Conservation (phyloP, 2,888 invertebrate genomes). For the Calliopum simillimum region DNA sequence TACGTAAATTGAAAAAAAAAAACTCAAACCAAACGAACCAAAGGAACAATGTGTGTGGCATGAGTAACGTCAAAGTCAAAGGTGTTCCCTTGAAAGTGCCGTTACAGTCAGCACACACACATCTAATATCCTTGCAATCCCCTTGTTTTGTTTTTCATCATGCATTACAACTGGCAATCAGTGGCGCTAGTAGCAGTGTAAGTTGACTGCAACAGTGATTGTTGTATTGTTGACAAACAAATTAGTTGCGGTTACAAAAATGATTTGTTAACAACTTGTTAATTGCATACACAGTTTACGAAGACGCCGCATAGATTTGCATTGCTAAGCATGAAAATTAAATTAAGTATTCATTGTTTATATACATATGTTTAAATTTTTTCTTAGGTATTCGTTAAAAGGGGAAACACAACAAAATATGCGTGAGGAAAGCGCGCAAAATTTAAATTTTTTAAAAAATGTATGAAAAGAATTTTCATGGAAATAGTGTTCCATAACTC, state of each 20-base stretch:
- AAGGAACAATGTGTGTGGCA: neutral
- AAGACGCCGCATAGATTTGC: neutral
- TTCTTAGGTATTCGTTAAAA: too few species aligned
- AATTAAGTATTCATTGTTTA: constrained; percentile 22
- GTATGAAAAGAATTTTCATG: too few species aligned
- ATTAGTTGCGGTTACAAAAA: constrained; percentile 23
- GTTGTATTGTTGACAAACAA: constrained; percentile 5
- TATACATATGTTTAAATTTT: neutral
- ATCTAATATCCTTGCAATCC: neutral
- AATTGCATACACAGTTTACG: constrained; percentile 8
- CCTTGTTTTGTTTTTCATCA: neutral
- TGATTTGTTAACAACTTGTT: constrained; percentile 28
- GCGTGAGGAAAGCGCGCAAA: too few species aligned
- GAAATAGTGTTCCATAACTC: too few species aligned
- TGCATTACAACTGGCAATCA: neutral
- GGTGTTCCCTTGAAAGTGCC: neutral
- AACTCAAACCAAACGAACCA: neutral
- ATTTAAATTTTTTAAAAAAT: too few species aligned
- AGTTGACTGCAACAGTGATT: neutral
- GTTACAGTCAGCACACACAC: neutral
- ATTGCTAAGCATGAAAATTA: constrained; percentile 1
- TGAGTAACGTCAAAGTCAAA: constrained; percentile 7
- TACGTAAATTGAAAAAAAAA: constrained; percentile 9
- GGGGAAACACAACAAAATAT: too few species aligned
- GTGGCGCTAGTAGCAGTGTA: neutral